phyloP scores from a whole-genome alignment of 2,888 invertebrate genomes.

The Ectemnius continuus region DNA sequence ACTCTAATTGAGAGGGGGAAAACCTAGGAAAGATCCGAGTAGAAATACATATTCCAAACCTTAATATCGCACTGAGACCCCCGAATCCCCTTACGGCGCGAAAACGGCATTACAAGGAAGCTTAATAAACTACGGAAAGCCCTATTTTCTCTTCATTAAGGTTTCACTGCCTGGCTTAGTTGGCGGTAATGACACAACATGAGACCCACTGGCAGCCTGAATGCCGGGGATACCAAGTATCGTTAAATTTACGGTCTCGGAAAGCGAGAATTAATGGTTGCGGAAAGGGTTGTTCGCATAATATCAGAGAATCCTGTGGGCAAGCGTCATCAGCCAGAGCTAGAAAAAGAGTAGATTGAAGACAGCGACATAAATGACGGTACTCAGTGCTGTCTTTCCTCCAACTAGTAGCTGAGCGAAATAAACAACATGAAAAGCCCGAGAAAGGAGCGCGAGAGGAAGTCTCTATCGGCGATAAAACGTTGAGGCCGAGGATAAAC shows the following conservation, averaged over 20 bases:
- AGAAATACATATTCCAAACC: too few relatives aligned
- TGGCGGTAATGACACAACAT: too few relatives aligned
- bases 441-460: background rate
- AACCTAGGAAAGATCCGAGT: too few relatives aligned
- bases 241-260: background rate
- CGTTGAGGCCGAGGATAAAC: conserved; percentile 48
- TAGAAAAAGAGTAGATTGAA: background rate
- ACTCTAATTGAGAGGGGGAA: too few relatives aligned
- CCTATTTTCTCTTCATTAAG: too few relatives aligned
- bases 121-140: too few relatives aligned
- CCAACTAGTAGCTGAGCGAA: background rate
- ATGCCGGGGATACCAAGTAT: background rate
- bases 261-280: background rate
- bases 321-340: background rate
- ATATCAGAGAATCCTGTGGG: background rate
- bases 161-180: too few relatives aligned
- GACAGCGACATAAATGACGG: background rate
- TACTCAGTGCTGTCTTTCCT: too few relatives aligned
- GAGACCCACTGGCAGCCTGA: background rate
- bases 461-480: conserved; percentile 49
- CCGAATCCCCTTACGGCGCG: too few relatives aligned
- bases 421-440: background rate
- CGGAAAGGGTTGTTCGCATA: conserved; percentile 1
- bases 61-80: too few relatives aligned
- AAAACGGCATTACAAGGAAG: too few relatives aligned